Conservation (phyloP, 1,140 invertebrate species). For the Bombus polaris region DNA sequence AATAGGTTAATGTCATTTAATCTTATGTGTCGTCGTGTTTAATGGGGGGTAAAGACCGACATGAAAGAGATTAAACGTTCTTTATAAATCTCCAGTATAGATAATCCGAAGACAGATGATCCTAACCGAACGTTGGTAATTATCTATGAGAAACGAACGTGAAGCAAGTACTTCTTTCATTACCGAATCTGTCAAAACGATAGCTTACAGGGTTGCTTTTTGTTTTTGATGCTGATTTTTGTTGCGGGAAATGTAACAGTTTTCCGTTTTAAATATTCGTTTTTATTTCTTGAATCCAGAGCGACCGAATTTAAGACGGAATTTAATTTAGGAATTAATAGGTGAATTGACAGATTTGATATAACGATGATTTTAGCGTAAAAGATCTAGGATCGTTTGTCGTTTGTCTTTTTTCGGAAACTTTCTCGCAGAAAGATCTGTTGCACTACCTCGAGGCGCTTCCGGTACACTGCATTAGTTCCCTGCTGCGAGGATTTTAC, state of each 20-base stretch:
- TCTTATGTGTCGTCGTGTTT: not conserved
- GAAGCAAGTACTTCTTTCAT: not conserved
- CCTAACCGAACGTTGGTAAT: not conserved
- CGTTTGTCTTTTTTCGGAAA: not conserved
- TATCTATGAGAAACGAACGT: not conserved
- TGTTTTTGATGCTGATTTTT: not conserved
- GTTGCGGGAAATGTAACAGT: not conserved
- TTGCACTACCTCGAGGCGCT: not conserved
- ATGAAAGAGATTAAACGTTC: not conserved
- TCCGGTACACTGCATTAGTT: conserved; percentile 16
- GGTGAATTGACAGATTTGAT: not conserved
- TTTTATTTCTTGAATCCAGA: no score
- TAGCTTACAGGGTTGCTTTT: not conserved
- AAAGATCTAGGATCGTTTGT: not conserved
- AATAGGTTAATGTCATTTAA: not conserved
- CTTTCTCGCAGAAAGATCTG: not conserved
- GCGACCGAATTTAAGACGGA: no score
- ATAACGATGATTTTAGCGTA: not conserved
- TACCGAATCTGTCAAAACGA: not conserved
- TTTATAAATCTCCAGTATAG: not conserved
- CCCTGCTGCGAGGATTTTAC: conserved; percentile 23
- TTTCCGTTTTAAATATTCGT: not conserved
- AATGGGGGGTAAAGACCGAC: not conserved
- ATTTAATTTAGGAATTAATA: not conserved
- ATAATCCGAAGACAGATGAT: not conserved